These are phyloP conservation scores for Piezodorus guildinii DNA, from an alignment of 1,140 invertebrate species.

Conservation along the genomic window DNA sequence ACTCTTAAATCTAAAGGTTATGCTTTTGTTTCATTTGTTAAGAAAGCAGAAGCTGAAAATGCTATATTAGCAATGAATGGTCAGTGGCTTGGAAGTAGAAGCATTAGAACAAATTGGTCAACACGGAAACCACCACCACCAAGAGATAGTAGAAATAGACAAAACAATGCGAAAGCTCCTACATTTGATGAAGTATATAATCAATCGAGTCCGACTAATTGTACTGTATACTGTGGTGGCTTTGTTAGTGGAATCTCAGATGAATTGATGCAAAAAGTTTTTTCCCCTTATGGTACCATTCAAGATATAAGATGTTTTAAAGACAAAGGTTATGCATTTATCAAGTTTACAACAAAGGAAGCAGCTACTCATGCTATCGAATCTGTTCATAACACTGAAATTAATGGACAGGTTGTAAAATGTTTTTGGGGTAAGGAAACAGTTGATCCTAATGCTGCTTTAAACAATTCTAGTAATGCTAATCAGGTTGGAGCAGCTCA, in stretches of 20 bases:
- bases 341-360: constrained; percentile 96
- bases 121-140: constrained; percentile 90
- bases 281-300: constrained; percentile 86
- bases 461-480: constrained; percentile 9
- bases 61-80: constrained; percentile 98
- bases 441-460: constrained; percentile 3
- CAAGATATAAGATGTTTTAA: constrained; percentile 97
- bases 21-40: constrained; percentile 98
- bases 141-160: constrained; percentile 35
- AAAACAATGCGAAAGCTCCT: constrained; percentile 40
- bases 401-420: constrained; percentile 91
- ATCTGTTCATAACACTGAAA: constrained; percentile 90
- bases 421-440: constrained; percentile 98
- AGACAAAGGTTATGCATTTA: constrained; percentile 98
- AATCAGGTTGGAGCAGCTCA: constrained; percentile 15
- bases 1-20: constrained; percentile 99
- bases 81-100: constrained; percentile 93
- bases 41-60: constrained; percentile 95
- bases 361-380: constrained; percentile 94
- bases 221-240: constrained; percentile 97
- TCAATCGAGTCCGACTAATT: constrained; percentile 96
- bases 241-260: constrained; percentile 88
- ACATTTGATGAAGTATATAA: constrained; percentile 77
- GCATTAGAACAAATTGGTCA: constrained; percentile 99
- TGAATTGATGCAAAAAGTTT: constrained; percentile 92